Evolutionary conservation across 2,888 invertebrate genomes (phyloP).

Genomic region (Acanthoscelides obtectus): DNA sequence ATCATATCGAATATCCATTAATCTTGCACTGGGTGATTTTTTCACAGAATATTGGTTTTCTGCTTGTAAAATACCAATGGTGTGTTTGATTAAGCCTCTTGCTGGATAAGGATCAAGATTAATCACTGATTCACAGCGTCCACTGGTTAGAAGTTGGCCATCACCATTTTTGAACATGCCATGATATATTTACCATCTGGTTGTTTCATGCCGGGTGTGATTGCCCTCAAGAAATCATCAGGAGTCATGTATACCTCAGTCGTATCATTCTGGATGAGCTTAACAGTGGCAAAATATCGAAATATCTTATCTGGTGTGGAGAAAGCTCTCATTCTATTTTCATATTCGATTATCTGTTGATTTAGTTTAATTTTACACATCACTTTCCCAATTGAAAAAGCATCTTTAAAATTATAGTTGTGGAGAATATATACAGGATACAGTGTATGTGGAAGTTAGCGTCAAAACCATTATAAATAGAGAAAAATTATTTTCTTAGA

Average conservation of each 20-base stretch:
- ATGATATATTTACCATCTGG: constrained; percentile 75
- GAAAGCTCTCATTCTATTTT: constrained; percentile 90
- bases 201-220: constrained; percentile 94
- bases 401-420: neutral
- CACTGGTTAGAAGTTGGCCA: neutral
- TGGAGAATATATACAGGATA: too few relatives aligned
- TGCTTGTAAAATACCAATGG: too few relatives aligned
- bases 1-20: too few relatives aligned
- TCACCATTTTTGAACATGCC: neutral
- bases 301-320: constrained; percentile 99
- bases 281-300: constrained; percentile 96
- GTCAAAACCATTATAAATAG: too few relatives aligned
- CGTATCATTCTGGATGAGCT: constrained; percentile 61
- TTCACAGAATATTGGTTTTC: too few relatives aligned
- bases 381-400: constrained; percentile 1
- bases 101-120: neutral
- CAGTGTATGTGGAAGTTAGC: too few relatives aligned
- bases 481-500: too few relatives aligned
- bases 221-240: constrained; percentile 93
- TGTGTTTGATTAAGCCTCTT: neutral
- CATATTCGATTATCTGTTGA: constrained; percentile 90
- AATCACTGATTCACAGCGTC: too few relatives aligned
- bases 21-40: too few relatives aligned
- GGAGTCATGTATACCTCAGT: constrained; percentile 94
- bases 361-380: constrained; percentile 7